phyloP scores from a whole-genome alignment of 1,140 invertebrate genomes.

The Drosophila ironensis region DNA sequence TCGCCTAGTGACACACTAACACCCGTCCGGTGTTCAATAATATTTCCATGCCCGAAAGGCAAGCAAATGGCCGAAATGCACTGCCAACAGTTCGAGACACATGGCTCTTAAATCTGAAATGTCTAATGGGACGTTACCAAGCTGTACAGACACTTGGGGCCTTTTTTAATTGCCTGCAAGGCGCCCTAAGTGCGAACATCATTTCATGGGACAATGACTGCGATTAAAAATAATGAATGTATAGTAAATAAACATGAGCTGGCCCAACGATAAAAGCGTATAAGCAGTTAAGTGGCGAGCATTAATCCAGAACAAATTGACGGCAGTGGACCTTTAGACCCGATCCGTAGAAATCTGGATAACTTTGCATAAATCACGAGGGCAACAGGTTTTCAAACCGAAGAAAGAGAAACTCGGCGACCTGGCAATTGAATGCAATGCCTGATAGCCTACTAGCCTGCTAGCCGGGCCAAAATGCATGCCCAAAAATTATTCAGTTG shows the following conservation, averaged over 20 bases:
- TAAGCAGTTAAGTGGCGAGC: conserved; percentile 3
- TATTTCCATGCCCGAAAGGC: conserved; percentile 7
- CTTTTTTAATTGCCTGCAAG: conserved; percentile 24
- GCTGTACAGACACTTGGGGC: not conserved
- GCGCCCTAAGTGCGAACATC: conserved; percentile 20
- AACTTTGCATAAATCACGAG: conserved; percentile 31
- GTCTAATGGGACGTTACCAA: not conserved
- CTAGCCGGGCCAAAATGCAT: not conserved
- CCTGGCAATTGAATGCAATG: not conserved
- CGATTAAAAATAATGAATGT: conserved; percentile 33
- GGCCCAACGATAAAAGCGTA: conserved; percentile 3
- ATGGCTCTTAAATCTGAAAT: not conserved
- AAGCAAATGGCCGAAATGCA: not conserved
- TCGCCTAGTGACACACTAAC: conserved; percentile 17
- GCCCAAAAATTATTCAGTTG: not conserved
- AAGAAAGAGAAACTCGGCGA: not conserved
- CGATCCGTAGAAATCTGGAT: not conserved
- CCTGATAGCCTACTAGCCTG: no score
- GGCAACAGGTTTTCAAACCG: conserved; percentile 24
- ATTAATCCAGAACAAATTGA: conserved; percentile 28
- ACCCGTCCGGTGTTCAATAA: not conserved
- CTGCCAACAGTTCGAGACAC: not conserved
- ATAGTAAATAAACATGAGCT: conserved; percentile 45
- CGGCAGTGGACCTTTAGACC: not conserved
- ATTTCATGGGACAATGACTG: conserved; percentile 37